Conservation (phyloP, 2,113 vertebrate genomes). For the Scomber colias region DNA sequence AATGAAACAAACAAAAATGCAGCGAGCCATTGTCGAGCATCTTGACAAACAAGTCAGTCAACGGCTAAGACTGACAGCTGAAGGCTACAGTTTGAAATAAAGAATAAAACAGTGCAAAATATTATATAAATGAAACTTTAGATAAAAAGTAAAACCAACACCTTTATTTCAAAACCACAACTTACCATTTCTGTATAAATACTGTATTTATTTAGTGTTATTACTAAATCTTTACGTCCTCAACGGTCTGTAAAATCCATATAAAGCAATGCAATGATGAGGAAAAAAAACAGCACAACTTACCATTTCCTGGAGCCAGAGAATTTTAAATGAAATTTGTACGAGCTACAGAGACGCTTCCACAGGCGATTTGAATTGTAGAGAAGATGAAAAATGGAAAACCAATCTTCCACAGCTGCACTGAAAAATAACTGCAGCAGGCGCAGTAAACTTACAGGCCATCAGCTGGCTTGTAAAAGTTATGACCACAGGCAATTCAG, state of each 20-base stretch:
- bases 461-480: constrained; percentile 64
- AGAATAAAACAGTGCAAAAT: not conserved
- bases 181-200: not conserved
- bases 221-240: constrained; percentile 2
- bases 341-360: constrained; percentile 33
- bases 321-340: constrained; percentile 53
- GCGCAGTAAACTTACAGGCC: constrained; percentile 54
- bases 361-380: constrained; percentile 58
- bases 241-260: not conserved
- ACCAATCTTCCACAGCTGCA: constrained; percentile 60
- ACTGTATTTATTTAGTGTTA: constrained; percentile 19
- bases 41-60: constrained; percentile 15
- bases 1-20: constrained; percentile 5
- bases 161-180: not conserved
- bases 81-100: not conserved
- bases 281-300: constrained; percentile 20
- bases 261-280: not conserved
- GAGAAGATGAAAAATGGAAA: constrained; percentile 67
- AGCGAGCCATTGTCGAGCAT: constrained; percentile 11
- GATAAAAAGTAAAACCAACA: not conserved
- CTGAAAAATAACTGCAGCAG: constrained; percentile 64
- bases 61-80: constrained; percentile 3
- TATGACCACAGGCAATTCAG: constrained; percentile 45
- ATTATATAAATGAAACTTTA: not conserved
- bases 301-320: constrained; percentile 31